Conservation (phyloP, 2,797 vertebrate species). For the Lutjanus argentimaculatus region DNA sequence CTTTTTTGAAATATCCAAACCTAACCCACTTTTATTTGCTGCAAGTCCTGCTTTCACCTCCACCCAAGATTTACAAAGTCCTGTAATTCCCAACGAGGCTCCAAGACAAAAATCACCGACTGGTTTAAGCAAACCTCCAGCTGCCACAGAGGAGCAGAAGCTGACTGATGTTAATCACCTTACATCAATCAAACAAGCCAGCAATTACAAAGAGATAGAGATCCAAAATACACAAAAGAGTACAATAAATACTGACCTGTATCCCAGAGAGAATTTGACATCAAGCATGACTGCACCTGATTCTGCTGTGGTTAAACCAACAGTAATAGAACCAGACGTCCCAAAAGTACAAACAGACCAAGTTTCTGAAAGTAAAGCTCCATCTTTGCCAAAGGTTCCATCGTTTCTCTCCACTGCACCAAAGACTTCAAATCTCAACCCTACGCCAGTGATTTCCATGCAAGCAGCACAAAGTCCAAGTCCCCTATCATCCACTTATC, state of each 20-base stretch:
- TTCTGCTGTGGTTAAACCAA: constrained; percentile 40
- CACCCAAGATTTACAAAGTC: constrained; percentile 52
- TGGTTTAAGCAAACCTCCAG: constrained; percentile 25
- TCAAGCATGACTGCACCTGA: constrained; percentile 27
- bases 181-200: constrained; percentile 31
- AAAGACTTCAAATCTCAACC: constrained; percentile 53
- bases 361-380: constrained; percentile 47
- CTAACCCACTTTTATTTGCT: constrained; percentile 76
- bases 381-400: constrained; percentile 68
- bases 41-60: constrained; percentile 67
- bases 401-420: constrained; percentile 59
- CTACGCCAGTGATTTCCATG: constrained; percentile 20
- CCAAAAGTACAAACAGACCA: constrained; percentile 58
- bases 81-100: constrained; percentile 33
- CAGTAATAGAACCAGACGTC: constrained; percentile 21
- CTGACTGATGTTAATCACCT: constrained; percentile 33
- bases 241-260: constrained; percentile 50
- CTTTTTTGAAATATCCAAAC: constrained; percentile 80
- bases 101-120: constrained; percentile 38
- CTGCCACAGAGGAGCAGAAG: constrained; percentile 41
- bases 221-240: constrained; percentile 46
- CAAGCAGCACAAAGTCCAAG: constrained; percentile 54
- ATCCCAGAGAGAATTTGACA: constrained; percentile 50
- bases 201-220: constrained; percentile 48
- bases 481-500: constrained; percentile 28